Conservation (phyloP, 2,113 vertebrate species). For the Pituophis catenifer region DNA sequence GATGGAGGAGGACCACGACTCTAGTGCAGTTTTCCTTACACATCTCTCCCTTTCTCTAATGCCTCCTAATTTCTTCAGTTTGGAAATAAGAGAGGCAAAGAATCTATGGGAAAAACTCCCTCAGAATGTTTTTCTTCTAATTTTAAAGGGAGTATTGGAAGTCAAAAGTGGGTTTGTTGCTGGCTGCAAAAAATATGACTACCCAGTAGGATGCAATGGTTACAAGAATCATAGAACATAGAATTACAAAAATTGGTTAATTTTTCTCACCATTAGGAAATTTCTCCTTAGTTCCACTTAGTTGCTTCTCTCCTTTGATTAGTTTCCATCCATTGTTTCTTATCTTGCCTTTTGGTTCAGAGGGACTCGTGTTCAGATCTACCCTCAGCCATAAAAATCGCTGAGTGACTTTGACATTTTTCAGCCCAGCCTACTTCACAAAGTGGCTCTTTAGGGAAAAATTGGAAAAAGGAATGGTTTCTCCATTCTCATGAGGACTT, state of each 20-base stretch:
- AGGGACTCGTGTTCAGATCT: neutral
- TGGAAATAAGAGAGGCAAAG: neutral
- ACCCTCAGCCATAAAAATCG: neutral
- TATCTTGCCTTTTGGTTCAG: neutral
- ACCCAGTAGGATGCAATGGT: neutral
- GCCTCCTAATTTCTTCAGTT: neutral
- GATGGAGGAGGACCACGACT: neutral
- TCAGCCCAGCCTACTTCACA: neutral
- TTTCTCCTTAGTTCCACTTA: too few relatives aligned
- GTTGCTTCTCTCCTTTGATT: too few relatives aligned
- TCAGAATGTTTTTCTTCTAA: neutral
- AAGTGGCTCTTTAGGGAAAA: neutral
- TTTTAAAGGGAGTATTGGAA: neutral
- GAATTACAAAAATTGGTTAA: too few relatives aligned
- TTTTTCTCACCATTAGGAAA: too few relatives aligned
- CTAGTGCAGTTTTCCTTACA: neutral
- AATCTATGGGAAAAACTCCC: neutral
- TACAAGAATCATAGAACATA: neutral
- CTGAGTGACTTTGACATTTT: neutral
- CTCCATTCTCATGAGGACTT: neutral
- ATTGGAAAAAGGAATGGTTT: neutral
- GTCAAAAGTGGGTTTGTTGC: neutral
- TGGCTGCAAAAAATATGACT: neutral
- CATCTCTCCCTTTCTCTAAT: neutral
- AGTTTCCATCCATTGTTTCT: too few relatives aligned